Percentiles rank a stretch among this genome's conserved stretches.
These are phyloP conservation scores for Suricata suricatta DNA, from an alignment of 2,113 vertebrate species.

Conservation along the genomic window DNA sequence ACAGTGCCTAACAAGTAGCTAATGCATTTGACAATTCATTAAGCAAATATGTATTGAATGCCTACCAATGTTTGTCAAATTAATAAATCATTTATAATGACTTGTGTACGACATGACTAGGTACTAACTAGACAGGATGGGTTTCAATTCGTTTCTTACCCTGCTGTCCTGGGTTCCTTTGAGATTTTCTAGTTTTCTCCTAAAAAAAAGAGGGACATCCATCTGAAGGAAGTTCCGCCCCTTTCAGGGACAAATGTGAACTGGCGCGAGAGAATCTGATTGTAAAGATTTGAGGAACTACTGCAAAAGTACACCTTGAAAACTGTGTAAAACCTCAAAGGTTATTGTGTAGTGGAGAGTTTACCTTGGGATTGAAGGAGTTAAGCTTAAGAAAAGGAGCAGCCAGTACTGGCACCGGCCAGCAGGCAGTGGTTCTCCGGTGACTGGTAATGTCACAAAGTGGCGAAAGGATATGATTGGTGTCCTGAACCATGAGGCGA, in stretches of 20 bases:
- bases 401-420: neutral
- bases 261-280: neutral
- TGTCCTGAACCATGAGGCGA: neutral
- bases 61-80: neutral
- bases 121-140: neutral
- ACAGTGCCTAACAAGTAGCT: neutral
- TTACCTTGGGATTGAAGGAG: neutral
- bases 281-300: neutral
- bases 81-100: conserved; percentile 18
- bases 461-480: neutral
- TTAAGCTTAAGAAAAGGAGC: neutral
- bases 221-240: neutral
- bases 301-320: neutral
- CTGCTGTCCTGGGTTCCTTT: neutral
- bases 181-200: neutral
- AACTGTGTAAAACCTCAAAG: neutral
- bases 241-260: neutral
- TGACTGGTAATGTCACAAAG: neutral
- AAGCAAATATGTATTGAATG: conserved; percentile 21
- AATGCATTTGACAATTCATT: neutral
- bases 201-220: neutral
- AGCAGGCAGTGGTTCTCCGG: neutral
- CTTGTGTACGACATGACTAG: neutral
- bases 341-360: neutral
- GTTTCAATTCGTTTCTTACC: neutral